Evolutionary conservation across 2,888 invertebrate species (phyloP), one percentile per base, ranked within the genome.

Genomic region (Biston betularia): DNA sequence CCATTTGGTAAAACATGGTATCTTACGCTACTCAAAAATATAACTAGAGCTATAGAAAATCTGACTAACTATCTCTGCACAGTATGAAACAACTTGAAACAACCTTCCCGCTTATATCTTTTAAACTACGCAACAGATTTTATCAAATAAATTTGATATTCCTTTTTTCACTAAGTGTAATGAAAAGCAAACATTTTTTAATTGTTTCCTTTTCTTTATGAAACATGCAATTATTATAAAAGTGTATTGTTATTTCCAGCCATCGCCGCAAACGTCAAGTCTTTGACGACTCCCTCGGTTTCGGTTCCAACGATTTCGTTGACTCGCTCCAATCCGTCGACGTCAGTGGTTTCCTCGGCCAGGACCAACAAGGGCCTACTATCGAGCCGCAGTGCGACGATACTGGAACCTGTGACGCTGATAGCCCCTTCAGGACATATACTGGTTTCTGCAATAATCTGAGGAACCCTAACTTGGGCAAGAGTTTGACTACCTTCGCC

Each of bases 391-490:
- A 96, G 59, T 97, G 97, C 69, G 96, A 97, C 44, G 96, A 97
- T 63, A 93, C 92, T 0, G 94, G 95, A 0, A 93, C 96, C 2
- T 98, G 98, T 79, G 97, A 97, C 77, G 94, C 96, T 8, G 95
- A 94, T 45, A 95, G 90, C 6, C 96, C 96, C 0, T 97, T 96
- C 88, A 94, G 97, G 75, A 96, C 96, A 0, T 95, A 96, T 68
- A 96, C 97, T 0, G 98, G 98, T 0, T 96, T 97, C 78, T 98
- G 98, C 82, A 98, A 98, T 81, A 98, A 98, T 83, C 86, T 98
- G 57, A 95, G 97, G 42, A 97, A 97, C 81, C 97, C 98, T 0
- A 95, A 95, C 65, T 95, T 97, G 79, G 98, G 98, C 15, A 97
- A 97, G 83, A 96, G 97, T 77, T 92, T 98, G 79, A 97, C 97